Evolutionary conservation across 2,113 vertebrate species (phyloP).

Genomic region (Nannobrachium achirus): DNA sequence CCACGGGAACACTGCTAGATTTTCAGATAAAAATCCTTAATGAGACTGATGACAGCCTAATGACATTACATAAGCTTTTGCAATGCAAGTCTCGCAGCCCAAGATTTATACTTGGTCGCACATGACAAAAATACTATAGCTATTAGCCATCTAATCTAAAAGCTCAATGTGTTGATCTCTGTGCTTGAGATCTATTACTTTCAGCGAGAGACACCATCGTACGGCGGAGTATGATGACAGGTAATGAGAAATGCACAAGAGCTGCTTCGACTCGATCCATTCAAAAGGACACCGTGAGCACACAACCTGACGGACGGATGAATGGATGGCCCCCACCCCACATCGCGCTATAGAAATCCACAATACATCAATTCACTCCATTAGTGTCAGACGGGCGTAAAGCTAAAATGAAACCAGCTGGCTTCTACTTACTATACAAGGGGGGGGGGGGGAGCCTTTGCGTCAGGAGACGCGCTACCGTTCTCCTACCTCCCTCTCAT

Average conservation of each 20-base stretch:
- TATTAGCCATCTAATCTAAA: too few species aligned
- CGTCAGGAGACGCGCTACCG: slow-evolving; percentile 34
- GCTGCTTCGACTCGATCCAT: slow-evolving; percentile 8
- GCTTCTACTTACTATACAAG: slow-evolving; percentile 7
- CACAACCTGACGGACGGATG: slow-evolving; percentile 23
- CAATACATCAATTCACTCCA: slow-evolving; percentile 7
- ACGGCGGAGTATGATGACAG: not conserved
- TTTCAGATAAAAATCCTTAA: too few species aligned
- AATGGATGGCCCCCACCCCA: slow-evolving; percentile 22
- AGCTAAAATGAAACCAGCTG: slow-evolving; percentile 5
- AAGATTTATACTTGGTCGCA: not conserved
- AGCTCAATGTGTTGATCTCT: too few species aligned
- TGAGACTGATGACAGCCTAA: too few species aligned
- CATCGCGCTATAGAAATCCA: not conserved
- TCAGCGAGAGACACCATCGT: not conserved
- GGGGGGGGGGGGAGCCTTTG: slow-evolving; percentile 18
- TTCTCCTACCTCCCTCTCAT: slow-evolving; percentile 34
- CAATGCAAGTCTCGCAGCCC: not conserved
- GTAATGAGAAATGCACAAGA: not conserved
- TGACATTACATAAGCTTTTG: too few species aligned
- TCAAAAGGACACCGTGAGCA: not conserved
- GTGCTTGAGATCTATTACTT: too few species aligned
- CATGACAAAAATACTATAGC: not conserved
- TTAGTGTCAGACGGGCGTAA: not conserved
- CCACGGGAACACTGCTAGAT: not conserved